Evolutionary conservation across 53 echinoderm and acorn worm genomes (phyloP).

Genomic region (Hippasteria phrygiana): DNA sequence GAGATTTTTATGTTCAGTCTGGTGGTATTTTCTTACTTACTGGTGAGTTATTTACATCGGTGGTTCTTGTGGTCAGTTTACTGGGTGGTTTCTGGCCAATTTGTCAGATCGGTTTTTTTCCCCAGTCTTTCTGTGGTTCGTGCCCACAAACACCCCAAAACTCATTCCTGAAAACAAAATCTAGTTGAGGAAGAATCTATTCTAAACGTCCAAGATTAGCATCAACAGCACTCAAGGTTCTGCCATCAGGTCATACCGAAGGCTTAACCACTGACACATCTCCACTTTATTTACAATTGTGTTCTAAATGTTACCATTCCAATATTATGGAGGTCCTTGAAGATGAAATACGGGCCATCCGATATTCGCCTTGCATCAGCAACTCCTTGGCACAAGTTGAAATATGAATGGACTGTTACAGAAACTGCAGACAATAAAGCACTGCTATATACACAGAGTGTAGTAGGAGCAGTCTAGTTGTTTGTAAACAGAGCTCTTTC

Average conservation of each 20-base stretch:
- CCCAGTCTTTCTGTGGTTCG: neutral
- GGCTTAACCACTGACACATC: neutral
- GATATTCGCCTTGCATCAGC: neutral
- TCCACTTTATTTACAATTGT: neutral
- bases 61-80: conserved; percentile 31
- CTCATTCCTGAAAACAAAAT: too few relatives aligned
- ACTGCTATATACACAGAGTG: neutral
- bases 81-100: conserved; percentile 22
- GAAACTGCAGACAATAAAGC: neutral
- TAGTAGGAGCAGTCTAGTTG: neutral
- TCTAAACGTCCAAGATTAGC: too few relatives aligned
- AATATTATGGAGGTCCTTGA: neutral
- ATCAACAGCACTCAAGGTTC: neutral
- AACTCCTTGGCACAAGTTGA: neutral
- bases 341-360: conserved; percentile 14
- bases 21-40: neutral
- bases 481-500: conserved; percentile 44
- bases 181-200: neutral
- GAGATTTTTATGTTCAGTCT: neutral
- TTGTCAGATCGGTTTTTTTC: conserved; percentile 17
- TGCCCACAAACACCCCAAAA: too few relatives aligned
- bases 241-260: neutral
- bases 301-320: neutral
- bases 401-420: neutral
- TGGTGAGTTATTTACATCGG: conserved; percentile 2